Conservation (phyloP, 2,797 vertebrate genomes). For the Prunella strophiata region DNA sequence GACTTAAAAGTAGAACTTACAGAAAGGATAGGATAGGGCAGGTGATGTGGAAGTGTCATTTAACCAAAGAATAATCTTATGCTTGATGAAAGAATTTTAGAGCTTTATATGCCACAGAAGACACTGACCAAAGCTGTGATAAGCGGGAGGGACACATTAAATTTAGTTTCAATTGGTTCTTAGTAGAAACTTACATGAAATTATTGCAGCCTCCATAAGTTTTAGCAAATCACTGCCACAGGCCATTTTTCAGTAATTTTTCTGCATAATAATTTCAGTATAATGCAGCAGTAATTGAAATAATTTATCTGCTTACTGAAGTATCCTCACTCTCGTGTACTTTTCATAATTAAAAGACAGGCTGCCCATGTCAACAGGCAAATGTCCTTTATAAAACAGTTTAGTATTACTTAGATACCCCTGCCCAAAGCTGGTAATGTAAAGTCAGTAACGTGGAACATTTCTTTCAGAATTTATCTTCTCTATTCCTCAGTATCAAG, state of each 20-base stretch:
- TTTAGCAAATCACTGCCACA: not conserved
- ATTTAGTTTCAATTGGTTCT: not conserved
- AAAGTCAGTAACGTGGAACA: not conserved
- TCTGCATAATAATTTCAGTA: not conserved
- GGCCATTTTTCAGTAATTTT: not conserved
- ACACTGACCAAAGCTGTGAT: conserved; percentile 14
- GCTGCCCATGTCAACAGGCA: not conserved
- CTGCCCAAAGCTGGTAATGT: not conserved
- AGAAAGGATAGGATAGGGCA: not conserved
- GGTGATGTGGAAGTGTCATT: not conserved
- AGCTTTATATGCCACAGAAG: not conserved
- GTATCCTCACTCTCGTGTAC: not conserved
- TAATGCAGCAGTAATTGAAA: not conserved
- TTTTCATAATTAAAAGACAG: not conserved
- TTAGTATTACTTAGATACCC: not conserved
- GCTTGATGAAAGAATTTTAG: conserved; percentile 21
- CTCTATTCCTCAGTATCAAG: not conserved
- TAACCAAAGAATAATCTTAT: conserved; percentile 17
- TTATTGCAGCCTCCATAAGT: fast-evolving
- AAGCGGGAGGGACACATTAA: not conserved
- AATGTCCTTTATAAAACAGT: not conserved
- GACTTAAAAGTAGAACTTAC: not conserved
- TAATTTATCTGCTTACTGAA: not conserved
- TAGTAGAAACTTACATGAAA: not conserved
- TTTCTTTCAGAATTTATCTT: not conserved